phyloP scores from a whole-genome alignment of 2,888 invertebrate species.

The Rotaria magnacalcarata region DNA sequence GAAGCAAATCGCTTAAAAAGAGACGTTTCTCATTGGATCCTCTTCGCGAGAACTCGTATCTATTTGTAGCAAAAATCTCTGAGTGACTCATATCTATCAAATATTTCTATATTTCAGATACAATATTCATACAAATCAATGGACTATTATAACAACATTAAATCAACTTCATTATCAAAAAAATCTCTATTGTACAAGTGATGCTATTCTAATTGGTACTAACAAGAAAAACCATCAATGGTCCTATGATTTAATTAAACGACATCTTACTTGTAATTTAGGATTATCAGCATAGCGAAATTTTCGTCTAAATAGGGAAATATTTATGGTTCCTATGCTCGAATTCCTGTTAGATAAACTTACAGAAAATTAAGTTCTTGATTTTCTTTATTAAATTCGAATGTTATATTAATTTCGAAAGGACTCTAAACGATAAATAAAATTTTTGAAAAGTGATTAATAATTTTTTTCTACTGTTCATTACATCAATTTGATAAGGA shows the following conservation, averaged over 20 bases:
- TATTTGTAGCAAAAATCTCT: no score
- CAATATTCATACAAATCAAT: conserved; percentile 10
- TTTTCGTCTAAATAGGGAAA: neutral
- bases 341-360: neutral
- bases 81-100: no score
- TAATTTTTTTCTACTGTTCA: neutral
- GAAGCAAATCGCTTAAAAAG: no score
- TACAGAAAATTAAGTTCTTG: conserved; percentile 20
- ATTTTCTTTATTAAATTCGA: neutral
- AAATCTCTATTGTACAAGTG: neutral
- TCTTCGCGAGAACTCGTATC: no score
- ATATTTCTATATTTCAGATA: neutral
- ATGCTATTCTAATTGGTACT: neutral
- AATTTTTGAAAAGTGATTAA: neutral
- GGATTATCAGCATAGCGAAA: conserved; percentile 31
- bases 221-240: neutral
- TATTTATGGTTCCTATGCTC: neutral
- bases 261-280: neutral
- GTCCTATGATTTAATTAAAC: neutral
- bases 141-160: conserved; percentile 23
- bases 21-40: no score
- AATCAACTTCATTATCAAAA: neutral
- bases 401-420: conserved; percentile 31
- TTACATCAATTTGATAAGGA: conserved; percentile 15
- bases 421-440: neutral